Conservation (phyloP, 2,797 vertebrate genomes). For the Melanotaenia parkinsoni region DNA sequence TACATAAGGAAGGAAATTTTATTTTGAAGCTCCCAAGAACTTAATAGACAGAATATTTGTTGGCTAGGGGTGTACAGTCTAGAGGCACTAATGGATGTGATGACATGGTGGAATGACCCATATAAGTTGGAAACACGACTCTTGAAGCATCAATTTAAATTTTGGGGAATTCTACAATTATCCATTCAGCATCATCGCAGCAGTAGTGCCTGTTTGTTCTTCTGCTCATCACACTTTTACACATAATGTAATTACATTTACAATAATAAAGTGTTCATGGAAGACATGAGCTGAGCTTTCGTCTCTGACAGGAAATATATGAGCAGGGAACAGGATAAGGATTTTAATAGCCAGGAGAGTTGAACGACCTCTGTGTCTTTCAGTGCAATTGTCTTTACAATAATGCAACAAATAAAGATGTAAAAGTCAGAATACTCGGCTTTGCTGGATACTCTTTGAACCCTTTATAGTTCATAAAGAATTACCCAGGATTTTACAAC, state of each 20-base stretch:
- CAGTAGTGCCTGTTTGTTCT: too few species aligned
- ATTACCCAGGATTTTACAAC: background rate
- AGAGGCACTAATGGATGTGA: too few species aligned
- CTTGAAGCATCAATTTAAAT: too few species aligned
- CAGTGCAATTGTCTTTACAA: constrained; percentile 9
- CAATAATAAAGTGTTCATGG: background rate
- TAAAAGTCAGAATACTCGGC: background rate
- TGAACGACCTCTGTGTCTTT: constrained; percentile 50
- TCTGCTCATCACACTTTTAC: too few species aligned
- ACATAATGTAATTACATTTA: too few species aligned
- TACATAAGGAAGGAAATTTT: background rate
- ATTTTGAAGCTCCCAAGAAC: background rate
- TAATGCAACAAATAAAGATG: constrained; percentile 6
- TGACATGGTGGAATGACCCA: too few species aligned
- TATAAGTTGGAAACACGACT: too few species aligned
- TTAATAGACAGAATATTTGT: too few species aligned
- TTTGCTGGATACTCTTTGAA: constrained; percentile 1
- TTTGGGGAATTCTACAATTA: too few species aligned
- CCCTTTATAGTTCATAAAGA: background rate
- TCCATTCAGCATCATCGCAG: too few species aligned
- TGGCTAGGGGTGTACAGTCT: too few species aligned
- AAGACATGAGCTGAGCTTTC: background rate
- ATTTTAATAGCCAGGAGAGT: constrained; percentile 12
- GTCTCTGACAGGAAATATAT: background rate
- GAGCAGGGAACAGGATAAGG: background rate